Evolutionary conservation across 2,888 invertebrate species (phyloP), one percentile per base, ranked within the genome.

Genomic region (Lasioglossum leucozonium): DNA sequence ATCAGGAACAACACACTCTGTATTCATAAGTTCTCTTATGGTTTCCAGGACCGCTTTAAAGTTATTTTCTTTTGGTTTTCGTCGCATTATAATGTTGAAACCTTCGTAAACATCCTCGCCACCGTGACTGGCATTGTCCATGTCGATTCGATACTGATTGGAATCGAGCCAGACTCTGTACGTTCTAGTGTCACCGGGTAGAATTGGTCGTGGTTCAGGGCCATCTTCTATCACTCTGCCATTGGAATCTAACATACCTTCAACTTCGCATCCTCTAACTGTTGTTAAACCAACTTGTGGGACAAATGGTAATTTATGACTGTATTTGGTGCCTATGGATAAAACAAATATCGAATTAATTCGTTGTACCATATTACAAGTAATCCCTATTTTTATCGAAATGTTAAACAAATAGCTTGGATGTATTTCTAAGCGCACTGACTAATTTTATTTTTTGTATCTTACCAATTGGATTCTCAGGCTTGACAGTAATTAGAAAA

Each of bases 51-150:
- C 99, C 0, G 99, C 99, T 95, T 99, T 99, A 95, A 99, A 99
- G 95, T 99, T 99, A 95, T 99, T 99, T 95, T 99, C 99, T 93
- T 99, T 99, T 0, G 99, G 99, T 95, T 99, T 99, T n/a, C 99
- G 96, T 58, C 99, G 96, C 97, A 99, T 98, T 82, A 99, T 97
- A 77, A 99, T 97, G 95, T 99, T 99, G 95, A 99, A 99, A 18
- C 98, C 97, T 93, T 98, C 98, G 95, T 98, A 98, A 0, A 98
- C 97, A 94, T 98, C 98, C 95, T 98, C 98, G 89, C 97, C 96
- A 22, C 98, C 98, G 92, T 97, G 96, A 91, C 97, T 97, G 16
- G 98, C 97, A 34, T 96, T 96, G 92, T 98, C 98, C 97, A 99
- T 97, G 94, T 99, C 99, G 89, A 97, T 95, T 74, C 98, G 96